Conservation (phyloP, 2,113 vertebrate genomes). For the Falcunculus frontatus region DNA sequence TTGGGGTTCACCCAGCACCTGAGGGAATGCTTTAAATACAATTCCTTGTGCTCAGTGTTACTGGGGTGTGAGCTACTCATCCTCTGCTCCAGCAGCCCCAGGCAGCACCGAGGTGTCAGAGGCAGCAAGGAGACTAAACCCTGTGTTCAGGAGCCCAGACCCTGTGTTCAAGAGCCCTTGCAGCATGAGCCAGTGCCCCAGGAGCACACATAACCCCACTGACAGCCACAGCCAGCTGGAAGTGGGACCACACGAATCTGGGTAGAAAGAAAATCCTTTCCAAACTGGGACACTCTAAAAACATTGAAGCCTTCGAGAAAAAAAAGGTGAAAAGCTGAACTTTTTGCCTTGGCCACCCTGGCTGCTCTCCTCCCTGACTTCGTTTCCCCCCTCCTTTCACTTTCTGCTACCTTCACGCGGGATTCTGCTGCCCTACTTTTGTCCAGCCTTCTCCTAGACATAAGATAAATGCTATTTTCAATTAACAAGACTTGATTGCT, state of each 20-base stretch:
- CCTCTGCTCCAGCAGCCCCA: background rate
- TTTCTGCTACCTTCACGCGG: background rate
- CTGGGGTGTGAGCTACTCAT: background rate
- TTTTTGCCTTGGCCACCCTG: background rate
- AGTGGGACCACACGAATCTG: fast-evolving
- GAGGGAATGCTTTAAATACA: background rate
- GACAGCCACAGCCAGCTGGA: background rate
- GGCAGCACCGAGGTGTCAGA: fast-evolving
- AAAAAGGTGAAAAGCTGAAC: background rate
- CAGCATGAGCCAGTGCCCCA: background rate
- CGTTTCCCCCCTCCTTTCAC: background rate
- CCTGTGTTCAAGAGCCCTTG: background rate
- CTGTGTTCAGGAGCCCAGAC: fast-evolving
- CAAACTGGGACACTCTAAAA: background rate
- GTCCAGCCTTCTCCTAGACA: conserved; percentile 56
- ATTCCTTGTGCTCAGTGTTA: background rate
- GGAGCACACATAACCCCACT: background rate
- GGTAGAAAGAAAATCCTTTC: background rate
- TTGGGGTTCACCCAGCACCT: fast-evolving
- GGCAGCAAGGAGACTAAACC: background rate
- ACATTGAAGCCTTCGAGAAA: fast-evolving
- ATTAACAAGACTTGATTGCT: conserved; percentile 70
- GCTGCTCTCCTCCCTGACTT: background rate
- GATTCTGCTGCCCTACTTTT: conserved; percentile 65
- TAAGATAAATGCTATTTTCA: conserved; percentile 65